Percentiles rank a stretch among this genome's conserved stretches.
Evolutionary conservation across 1,140 invertebrate species (phyloP).

Genomic region (Stenopsyche tienmushanensis): DNA sequence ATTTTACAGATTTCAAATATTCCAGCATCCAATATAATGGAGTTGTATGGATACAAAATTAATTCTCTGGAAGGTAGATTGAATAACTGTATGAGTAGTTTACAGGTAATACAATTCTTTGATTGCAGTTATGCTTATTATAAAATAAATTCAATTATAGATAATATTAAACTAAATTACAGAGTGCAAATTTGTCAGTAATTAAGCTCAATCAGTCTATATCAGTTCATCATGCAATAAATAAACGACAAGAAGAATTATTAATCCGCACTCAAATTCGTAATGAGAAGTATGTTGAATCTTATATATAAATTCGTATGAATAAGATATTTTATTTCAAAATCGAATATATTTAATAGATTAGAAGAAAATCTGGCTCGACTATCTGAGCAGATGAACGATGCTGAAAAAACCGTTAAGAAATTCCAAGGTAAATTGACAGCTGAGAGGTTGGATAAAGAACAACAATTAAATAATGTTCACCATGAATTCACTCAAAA

Average conservation of each 20-base stretch:
- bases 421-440: constrained; percentile 52
- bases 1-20: constrained; percentile 54
- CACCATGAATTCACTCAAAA: constrained; percentile 48
- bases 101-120: constrained; percentile 46
- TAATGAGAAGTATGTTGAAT: constrained; percentile 48
- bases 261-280: constrained; percentile 52
- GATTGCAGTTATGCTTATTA: background rate
- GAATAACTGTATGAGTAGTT: constrained; percentile 48
- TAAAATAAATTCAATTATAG: constrained; percentile 16
- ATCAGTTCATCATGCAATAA: constrained; percentile 50
- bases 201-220: constrained; percentile 51
- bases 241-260: constrained; percentile 51
- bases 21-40: constrained; percentile 67
- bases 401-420: constrained; percentile 50
- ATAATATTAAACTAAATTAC: constrained; percentile 18
- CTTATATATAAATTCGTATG: constrained; percentile 1
- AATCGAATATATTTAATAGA: constrained; percentile 22
- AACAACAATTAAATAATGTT: constrained; percentile 48
- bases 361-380: constrained; percentile 40
- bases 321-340: background rate
- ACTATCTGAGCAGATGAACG: constrained; percentile 51
- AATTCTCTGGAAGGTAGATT: constrained; percentile 52
- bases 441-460: constrained; percentile 49
- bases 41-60: constrained; percentile 69
- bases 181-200: constrained; percentile 53